Conservation (phyloP, 2,888 invertebrate genomes). For the Syritta pipiens region DNA sequence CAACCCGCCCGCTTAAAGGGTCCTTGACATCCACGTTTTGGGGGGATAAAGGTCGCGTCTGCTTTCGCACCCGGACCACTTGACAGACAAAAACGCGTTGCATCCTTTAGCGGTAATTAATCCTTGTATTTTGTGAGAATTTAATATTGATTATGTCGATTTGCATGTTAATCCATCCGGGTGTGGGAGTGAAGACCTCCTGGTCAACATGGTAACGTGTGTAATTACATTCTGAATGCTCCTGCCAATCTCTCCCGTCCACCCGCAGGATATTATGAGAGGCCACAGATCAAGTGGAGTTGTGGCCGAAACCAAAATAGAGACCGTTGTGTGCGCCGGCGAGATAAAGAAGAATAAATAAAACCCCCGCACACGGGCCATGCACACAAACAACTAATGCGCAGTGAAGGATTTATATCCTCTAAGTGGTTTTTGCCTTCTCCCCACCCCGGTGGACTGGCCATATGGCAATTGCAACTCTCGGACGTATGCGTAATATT, state of each 20-base stretch:
- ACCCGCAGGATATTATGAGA: slow-evolving; percentile 10
- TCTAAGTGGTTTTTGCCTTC: slow-evolving; percentile 68
- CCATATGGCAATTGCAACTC: slow-evolving; percentile 57
- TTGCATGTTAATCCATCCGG: background rate
- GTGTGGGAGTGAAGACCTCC: too few relatives aligned
- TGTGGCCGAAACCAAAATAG: slow-evolving; percentile 40
- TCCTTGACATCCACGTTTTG: slow-evolving; percentile 18
- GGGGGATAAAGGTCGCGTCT: slow-evolving; percentile 7
- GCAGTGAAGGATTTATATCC: slow-evolving; percentile 69
- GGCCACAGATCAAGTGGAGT: slow-evolving; percentile 17
- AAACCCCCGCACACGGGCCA: background rate
- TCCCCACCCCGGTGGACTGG: background rate
- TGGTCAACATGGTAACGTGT: background rate
- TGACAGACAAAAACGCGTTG: background rate
- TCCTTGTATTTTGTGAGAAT: slow-evolving; percentile 20
- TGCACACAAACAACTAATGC: slow-evolving; percentile 49
- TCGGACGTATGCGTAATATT: slow-evolving; percentile 57
- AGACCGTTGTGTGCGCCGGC: slow-evolving; percentile 3
- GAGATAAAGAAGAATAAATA: slow-evolving; percentile 41
- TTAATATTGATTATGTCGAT: slow-evolving; percentile 40
- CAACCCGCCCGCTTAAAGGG: background rate
- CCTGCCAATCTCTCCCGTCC: background rate
- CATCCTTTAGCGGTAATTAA: slow-evolving; percentile 21
- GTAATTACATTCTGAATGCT: slow-evolving; percentile 39
- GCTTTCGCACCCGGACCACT: background rate